Percentiles rank a stretch among this genome's conserved stretches.
Conservation (phyloP, 2,888 invertebrate species). For the Coelopa pilipes region DNA sequence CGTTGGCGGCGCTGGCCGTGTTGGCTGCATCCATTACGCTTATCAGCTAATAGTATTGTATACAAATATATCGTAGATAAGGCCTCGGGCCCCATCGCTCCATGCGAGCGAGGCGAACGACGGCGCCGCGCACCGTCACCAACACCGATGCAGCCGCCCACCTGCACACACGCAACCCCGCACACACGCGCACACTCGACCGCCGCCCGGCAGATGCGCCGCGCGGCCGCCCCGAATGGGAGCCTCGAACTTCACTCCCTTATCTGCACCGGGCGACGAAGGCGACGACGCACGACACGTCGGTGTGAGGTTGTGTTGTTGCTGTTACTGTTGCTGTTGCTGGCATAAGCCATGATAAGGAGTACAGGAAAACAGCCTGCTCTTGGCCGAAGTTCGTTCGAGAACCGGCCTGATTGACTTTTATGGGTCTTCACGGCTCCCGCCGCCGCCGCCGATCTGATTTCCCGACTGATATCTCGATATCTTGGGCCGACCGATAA, state of each 20-base stretch:
- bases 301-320: neutral
- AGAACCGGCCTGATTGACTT: no score
- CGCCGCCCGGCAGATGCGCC: neutral
- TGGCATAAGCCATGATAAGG: no score
- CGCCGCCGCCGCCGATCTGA: no score
- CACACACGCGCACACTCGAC: neutral
- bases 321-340: no score
- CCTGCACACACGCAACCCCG: no score
- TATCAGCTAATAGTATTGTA: conserved; percentile 27
- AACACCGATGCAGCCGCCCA: neutral
- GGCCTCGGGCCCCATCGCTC: neutral
- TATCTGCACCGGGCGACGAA: neutral
- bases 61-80: conserved; percentile 30
- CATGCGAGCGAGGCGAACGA: no score
- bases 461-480: neutral
- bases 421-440: no score
- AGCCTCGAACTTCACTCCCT: neutral
- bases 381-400: no score
- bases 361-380: no score
- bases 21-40: conserved; percentile 9
- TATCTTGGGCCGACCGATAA: neutral
- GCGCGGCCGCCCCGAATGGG: neutral
- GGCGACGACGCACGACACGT: neutral
- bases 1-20: neutral
- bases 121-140: no score